A percentile compares a stretch with the other conserved stretches of the same genome.
Evolutionary conservation across 2,113 vertebrate genomes (phyloP).

Genomic region (Heterotis niloticus): DNA sequence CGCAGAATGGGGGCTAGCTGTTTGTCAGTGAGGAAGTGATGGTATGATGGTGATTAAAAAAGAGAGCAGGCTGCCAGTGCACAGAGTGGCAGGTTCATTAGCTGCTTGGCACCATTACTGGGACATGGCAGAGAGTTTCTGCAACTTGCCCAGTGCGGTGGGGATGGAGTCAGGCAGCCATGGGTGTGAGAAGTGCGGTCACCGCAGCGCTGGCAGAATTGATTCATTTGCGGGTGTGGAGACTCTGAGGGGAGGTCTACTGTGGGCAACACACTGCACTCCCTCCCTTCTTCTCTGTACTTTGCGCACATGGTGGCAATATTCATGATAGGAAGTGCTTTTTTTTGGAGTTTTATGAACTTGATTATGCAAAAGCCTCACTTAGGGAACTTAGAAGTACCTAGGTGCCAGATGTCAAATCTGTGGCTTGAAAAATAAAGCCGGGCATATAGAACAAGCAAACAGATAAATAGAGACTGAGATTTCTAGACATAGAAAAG

Average conservation of each 20-base stretch:
- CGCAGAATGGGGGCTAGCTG: background rate
- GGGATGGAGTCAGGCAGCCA: conserved; percentile 24
- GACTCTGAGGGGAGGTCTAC: conserved; percentile 28
- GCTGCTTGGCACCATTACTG: background rate
- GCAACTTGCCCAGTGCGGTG: background rate
- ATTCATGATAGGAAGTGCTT: too few relatives aligned
- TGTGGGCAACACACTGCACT: background rate
- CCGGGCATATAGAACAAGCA: too few relatives aligned
- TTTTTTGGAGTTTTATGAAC: too few relatives aligned
- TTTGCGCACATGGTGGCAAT: background rate
- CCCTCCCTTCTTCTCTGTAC: background rate
- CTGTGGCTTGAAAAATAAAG: too few relatives aligned
- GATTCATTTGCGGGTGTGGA: conserved; percentile 34
- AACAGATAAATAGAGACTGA: too few relatives aligned
- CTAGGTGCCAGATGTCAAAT: too few relatives aligned
- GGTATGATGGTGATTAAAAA: background rate
- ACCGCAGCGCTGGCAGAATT: conserved; percentile 14
- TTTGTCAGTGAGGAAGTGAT: background rate
- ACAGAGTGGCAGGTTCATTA: conserved; percentile 10
- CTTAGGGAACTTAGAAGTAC: too few relatives aligned
- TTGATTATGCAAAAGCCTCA: too few relatives aligned
- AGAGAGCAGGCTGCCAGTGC: background rate
- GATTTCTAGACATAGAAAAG: too few relatives aligned
- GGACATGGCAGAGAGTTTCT: background rate
- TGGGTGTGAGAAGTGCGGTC: conserved; percentile 18